Base-by-base conservation (phyloP, 2,113 vertebrate species). In the Phodopus roborovskii region DNA sequence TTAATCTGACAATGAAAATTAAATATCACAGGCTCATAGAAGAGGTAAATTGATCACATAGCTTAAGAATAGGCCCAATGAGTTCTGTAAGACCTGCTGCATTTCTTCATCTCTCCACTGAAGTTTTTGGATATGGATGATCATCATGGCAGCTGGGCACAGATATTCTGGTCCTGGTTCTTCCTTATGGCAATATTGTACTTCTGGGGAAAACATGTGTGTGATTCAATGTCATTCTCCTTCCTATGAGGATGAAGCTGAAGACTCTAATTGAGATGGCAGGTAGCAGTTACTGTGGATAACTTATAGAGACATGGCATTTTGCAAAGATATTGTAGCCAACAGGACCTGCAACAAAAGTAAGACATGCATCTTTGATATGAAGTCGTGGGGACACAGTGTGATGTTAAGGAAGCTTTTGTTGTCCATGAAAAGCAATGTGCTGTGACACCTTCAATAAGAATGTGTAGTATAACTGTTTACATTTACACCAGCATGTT, bases 401-500 rank as follows among this genome's bases (percentile, higher is more conserved):
- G 45, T 45, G 45, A 45, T 45, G 39, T 19, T 30, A 60, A 86
- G 62, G 48, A 81, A 89, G 19, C 28, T 78, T 3, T 36, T 70
- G 28, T 5, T 39, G 1, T 36, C 36, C 62, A 75, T 36, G 9
- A 90, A 79, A 45, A 78, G 64, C 53, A 73, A 83, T 42, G 1
- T 60, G 0, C 58, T 60, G 12, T 66, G 26, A 45, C 71, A 53
- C 12, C 92, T 68, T 45, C 68, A 90, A 66, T 81, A 78, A 68
- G 83, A 88, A 83, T 36, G 11, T 79, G 42, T 45, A 45, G 87
- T 45, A 62, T 70, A 36, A 74, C 13, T 75, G n/a, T 30, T 84
- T 68, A 91, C 13, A 92, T 70, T 95, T 88, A 42, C 24, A 83
- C 33, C 19, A 95, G 77, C 56, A 81, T 77, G 39, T 26, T 85